phyloP scores from a whole-genome alignment of 2,113 vertebrate genomes.

The Microcebus griseorufus region DNA sequence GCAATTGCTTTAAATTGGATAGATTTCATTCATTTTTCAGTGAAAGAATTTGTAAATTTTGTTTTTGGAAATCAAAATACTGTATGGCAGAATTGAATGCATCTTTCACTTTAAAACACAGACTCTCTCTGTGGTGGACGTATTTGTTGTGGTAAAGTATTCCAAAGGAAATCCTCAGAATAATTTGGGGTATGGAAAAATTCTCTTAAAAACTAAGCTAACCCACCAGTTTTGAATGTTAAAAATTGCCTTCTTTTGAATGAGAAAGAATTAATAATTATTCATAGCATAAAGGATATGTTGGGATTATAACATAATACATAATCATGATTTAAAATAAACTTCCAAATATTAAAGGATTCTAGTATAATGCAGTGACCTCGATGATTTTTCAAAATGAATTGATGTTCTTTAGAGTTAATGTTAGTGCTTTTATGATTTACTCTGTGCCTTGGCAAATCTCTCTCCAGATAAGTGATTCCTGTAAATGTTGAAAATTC shows the following conservation, averaged over 20 bases:
- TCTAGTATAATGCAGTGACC: not conserved
- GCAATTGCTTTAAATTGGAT: conserved; percentile 59
- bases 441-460: conserved; percentile 35
- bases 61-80: conserved; percentile 60
- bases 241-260: conserved; percentile 56
- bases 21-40: conserved; percentile 53
- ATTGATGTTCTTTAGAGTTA: not conserved
- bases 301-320: not conserved
- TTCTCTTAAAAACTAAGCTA: conserved; percentile 56
- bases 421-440: not conserved
- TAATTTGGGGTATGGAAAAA: conserved; percentile 74
- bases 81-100: conserved; percentile 29
- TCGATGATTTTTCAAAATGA: conserved; percentile 20
- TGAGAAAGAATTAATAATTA: conserved; percentile 61
- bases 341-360: not conserved
- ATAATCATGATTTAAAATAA: conserved; percentile 39
- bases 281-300: conserved; percentile 8
- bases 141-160: conserved; percentile 77
- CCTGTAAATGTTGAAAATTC: conserved; percentile 29
- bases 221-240: conserved; percentile 48
- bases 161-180: conserved; percentile 72
- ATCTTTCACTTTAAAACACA: conserved; percentile 70
- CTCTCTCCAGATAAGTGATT: conserved; percentile 32
- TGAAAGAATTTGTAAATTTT: conserved; percentile 65
- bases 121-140: conserved; percentile 66